Evolutionary conservation across 2,113 vertebrate genomes (phyloP).

Genomic region (Neodontobutis hainanensis): DNA sequence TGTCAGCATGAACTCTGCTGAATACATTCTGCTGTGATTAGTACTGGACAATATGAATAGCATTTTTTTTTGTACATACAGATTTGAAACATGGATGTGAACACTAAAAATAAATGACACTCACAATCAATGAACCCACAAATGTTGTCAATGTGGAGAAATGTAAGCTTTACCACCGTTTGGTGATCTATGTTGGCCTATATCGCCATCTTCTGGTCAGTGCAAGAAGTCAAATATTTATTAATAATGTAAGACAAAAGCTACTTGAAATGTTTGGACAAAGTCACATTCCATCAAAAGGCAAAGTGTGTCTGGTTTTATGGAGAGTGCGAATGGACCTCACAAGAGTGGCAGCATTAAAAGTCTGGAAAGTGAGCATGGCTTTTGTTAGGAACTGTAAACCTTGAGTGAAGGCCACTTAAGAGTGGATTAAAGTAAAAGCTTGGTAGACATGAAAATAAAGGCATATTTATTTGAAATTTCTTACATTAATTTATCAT

Average conservation of each 20-base stretch:
- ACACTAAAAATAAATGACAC: too few species aligned
- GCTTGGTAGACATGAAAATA: background rate
- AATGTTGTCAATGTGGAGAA: too few species aligned
- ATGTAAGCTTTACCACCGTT: too few species aligned
- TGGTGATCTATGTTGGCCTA: background rate
- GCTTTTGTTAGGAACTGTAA: background rate
- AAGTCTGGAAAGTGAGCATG: background rate
- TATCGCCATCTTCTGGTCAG: background rate
- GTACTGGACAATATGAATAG: background rate
- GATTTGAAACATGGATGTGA: background rate
- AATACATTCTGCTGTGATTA: background rate
- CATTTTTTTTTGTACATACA: background rate
- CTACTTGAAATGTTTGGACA: background rate
- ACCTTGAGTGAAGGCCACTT: conserved; percentile 1
- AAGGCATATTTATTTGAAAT: background rate
- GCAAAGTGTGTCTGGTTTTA: conserved; percentile 1
- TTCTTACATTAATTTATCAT: background rate
- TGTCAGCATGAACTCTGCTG: conserved; percentile 7
- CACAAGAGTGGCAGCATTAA: background rate
- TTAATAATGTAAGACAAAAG: background rate
- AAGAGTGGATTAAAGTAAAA: background rate
- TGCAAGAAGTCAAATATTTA: background rate
- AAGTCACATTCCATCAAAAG: background rate
- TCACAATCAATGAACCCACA: too few species aligned
- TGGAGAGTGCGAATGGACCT: background rate